Base-by-base conservation (phyloP, 2,888 invertebrate genomes). In the Saturnia pavonia region DNA sequence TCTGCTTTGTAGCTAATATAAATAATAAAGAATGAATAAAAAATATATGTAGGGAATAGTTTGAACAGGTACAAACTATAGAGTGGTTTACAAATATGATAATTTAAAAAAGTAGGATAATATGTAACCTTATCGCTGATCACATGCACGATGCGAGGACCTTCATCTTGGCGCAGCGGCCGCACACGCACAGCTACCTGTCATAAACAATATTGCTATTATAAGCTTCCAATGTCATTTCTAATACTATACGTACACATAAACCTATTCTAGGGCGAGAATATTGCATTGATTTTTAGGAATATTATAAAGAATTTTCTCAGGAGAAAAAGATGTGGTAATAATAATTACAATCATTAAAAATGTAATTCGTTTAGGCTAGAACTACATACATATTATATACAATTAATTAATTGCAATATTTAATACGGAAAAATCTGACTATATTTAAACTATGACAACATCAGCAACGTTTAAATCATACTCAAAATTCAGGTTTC, bases 121-220 rank as follows among this genome's bases (percentile, higher is more conserved):
- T 54, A 60, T 60, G 25, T 60, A 57, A 93, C 97, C 96, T 97
- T 97, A 83, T 97, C 96, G 89, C 97, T 96, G 79, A 97, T 94
- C 80, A 96, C 96, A 88, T 97, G 96, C 72, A 97, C 95, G 82
- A 96, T 95, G 81, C 97, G 95, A 68, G 96, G 95, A 67, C 95
- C 95, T 91, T 99, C 99, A 82, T 96, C 96, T 54, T 94, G 87
- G 75, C 96, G 95, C 75, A 97, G 94, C 11, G 99, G 99, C 72
- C 98, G 95, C 75, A 99, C 97, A 80, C 99, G 96, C 71, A 99
- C 97, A 68, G 97, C 98, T 74, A 99, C 99, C 98, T 97, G 86
- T 71, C 73, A 73, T 73, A 74, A 68, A 78, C 45, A 72, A n/a
- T 14, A 66, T 16, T 57, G 43, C 34, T 57, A 70, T 69, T 57